phyloP scores from a whole-genome alignment of 2,113 vertebrate genomes.

The Nicator chloris region DNA sequence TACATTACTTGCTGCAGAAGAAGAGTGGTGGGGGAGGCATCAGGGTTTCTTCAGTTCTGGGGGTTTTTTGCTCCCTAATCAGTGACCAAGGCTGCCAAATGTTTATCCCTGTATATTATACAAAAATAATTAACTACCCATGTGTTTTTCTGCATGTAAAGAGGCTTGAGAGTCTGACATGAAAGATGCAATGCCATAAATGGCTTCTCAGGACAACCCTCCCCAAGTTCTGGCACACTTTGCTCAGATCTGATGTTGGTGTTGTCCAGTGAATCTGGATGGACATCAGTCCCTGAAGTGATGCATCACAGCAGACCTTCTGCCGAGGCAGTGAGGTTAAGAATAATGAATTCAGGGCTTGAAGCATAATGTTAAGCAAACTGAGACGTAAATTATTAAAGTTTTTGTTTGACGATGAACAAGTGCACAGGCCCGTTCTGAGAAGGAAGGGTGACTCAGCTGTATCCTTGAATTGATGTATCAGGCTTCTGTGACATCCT shows the following conservation, averaged over 20 bases:
- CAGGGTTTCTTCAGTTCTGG: neutral
- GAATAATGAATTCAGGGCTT: neutral
- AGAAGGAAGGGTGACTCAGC: conserved; percentile 29
- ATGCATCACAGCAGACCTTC: neutral
- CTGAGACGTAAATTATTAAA: neutral
- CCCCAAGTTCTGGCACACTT: neutral
- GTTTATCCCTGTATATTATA: neutral
- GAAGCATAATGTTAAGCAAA: neutral
- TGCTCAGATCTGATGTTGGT: neutral
- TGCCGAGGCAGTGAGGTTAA: neutral
- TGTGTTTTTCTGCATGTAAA: neutral
- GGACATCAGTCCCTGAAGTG: neutral
- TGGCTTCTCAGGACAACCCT: neutral
- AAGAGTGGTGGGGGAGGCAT: neutral
- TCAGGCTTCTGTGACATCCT: neutral
- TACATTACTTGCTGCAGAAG: neutral
- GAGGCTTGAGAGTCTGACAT: neutral
- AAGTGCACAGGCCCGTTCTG: neutral
- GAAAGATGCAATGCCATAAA: neutral
- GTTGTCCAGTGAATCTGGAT: neutral
- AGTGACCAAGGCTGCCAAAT: neutral
- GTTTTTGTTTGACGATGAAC: neutral
- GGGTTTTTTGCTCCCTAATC: neutral
- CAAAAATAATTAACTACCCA: neutral
- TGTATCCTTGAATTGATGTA: neutral